phyloP scores from a whole-genome alignment of 2,888 invertebrate species.

The Rhingia rostrata region DNA sequence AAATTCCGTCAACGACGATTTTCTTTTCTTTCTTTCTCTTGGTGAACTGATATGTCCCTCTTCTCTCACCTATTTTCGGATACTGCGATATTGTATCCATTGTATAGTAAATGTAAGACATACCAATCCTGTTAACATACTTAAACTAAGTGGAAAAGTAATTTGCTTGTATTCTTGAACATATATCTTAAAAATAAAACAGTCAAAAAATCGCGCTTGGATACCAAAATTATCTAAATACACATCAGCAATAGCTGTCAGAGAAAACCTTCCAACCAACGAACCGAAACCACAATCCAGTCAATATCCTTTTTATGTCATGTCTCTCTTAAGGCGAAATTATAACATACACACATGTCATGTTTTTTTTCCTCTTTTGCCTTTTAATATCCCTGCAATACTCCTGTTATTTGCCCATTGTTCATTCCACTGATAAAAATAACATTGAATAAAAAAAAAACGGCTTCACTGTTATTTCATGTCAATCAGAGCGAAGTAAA shows the following conservation, averaged over 20 bases:
- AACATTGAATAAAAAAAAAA: slow-evolving; percentile 45
- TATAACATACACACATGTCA: slow-evolving; percentile 13
- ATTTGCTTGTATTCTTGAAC: no score
- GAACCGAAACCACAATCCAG: slow-evolving; percentile 58
- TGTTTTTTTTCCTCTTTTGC: slow-evolving; percentile 33
- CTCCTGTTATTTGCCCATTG: slow-evolving; percentile 48
- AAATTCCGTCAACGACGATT: no score
- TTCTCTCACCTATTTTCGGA: no score
- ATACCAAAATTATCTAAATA: slow-evolving; percentile 15
- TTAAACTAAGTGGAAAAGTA: no score
- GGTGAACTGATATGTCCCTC: no score
- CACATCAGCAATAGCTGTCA: slow-evolving; percentile 28
- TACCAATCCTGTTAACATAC: no score
- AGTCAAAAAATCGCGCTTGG: no score
- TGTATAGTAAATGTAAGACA: no score
- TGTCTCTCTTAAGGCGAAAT: background rate
- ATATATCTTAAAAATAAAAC: no score
- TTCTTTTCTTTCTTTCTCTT: no score
- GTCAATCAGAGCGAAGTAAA: slow-evolving; percentile 68
- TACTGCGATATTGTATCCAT: no score
- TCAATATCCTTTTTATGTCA: slow-evolving; percentile 34
- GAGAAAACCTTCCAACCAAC: slow-evolving; percentile 42
- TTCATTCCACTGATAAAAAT: slow-evolving; percentile 56
- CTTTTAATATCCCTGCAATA: slow-evolving; percentile 39
- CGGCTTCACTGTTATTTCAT: slow-evolving; percentile 60